Conservation (phyloP, 2,797 vertebrate genomes). For the Brachyalestes nurse region DNA sequence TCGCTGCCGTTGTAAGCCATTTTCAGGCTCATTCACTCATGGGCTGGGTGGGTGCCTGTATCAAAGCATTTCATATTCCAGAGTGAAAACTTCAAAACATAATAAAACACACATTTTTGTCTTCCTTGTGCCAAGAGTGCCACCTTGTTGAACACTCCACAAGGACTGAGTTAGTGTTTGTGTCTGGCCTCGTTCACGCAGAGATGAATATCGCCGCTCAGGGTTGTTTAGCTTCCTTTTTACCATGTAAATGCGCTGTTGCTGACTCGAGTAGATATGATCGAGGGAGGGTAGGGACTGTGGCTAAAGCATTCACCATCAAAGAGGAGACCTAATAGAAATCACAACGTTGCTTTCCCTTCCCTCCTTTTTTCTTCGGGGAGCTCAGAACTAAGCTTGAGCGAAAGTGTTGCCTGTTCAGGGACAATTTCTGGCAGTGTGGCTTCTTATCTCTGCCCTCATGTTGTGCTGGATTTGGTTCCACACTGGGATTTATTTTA, state of each 20-base stretch:
- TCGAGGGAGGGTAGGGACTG: not conserved
- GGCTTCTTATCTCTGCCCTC: slow-evolving; percentile 36
- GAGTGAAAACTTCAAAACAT: not conserved
- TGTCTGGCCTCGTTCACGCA: no score
- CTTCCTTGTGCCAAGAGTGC: not conserved
- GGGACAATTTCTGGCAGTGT: slow-evolving; percentile 19
- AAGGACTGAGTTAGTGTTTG: not conserved
- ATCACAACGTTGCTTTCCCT: not conserved
- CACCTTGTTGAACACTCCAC: not conserved
- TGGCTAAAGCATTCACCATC: not conserved
- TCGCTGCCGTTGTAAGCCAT: not conserved
- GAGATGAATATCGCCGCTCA: not conserved
- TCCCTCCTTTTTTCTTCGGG: not conserved
- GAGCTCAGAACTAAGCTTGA: slow-evolving; percentile 6
- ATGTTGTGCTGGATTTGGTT: slow-evolving; percentile 19
- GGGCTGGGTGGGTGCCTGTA: not conserved
- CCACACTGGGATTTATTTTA: slow-evolving; percentile 33
- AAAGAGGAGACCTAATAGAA: not conserved
- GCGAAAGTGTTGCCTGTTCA: slow-evolving; percentile 25
- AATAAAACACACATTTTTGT: not conserved
- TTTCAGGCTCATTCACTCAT: not conserved
- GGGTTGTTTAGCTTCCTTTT: not conserved
- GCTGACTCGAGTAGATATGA: not conserved
- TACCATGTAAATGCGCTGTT: not conserved
- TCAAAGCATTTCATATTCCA: not conserved